Evolutionary conservation across 2,888 invertebrate species (phyloP), one percentile per base, ranked within the genome.

Genomic region (Agrochola macilenta): DNA sequence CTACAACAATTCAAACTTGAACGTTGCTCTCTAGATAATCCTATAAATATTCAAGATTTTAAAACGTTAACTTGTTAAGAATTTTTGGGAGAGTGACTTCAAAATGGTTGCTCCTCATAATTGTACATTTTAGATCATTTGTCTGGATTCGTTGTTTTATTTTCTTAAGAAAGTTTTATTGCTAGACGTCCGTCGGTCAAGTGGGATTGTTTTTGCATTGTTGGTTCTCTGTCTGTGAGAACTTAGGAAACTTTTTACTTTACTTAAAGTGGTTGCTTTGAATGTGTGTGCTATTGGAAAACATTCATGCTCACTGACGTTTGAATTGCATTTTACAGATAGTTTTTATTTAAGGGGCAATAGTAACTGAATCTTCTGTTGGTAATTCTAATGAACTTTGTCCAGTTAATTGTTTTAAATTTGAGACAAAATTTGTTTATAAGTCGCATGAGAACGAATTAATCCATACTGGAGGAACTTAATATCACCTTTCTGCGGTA

Each of bases 81-180:
- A 54, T 84, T 84, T 84, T 81, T 74, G 61, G 58, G 57, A 65
- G 76, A 84, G 58, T 74, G 65, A 35, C 12, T 30, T 54, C 58
- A 63, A 73, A 84, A 77, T 23, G 75, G 73, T 75, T 70, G 43
- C 69, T 72, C 82, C 60, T 78, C 49, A 76, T 72, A 81, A 84
- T 74, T 81, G 75, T 87, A 78, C 76, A 84, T 84, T 85, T 85
- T 73, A 76, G 69, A 78, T 60, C 64, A 87, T 87, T 85, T 72
- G 65, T 77, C 76, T 71, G 65, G 8, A 75, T 69, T 78, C 57
- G 57, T 84, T 76, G 69, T 78, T 76, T 68, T 74, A 87, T 81
- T 74, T 81, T 78, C 60, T 76, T 68, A 54, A 23, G 12, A 75
- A 83, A 78, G 46, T 75, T 77, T 75, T 72, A 77, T 54, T 61